Base-by-base conservation (phyloP, 1,140 invertebrate genomes). In the Venturia canescens region DNA sequence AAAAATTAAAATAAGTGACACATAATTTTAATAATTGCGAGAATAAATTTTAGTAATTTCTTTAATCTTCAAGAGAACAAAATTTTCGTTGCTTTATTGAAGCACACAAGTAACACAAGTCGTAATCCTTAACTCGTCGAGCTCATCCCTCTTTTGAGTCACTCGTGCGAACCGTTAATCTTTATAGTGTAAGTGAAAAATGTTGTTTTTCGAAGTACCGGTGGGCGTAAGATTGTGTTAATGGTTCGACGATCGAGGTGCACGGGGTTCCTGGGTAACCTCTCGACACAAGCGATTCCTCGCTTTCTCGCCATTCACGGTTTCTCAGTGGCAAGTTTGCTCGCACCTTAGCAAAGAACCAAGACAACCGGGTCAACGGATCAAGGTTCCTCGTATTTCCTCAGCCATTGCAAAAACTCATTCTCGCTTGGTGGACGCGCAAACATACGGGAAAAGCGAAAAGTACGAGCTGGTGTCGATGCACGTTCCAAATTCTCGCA, bases 251-350 rank as follows among this genome's bases (percentile, higher is more conserved):
- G 4, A 15, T 6, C 34, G 34, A 34, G 34, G 3, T n/a, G n/a
- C 34, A 34, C 9, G 9, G 34, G 34, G 34, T 34, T 34, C 38
- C 13, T 44, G 7, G 13, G 13, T 6, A 11, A 44, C 3, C 38
- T 82, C 81, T 79, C 60, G 77, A 60, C 69, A 60, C 63, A 48
- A 75, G 23, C 29, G n/a, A 31, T 74, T 72, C 31, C 67, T 31
- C 67, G n/a, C 81, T 79, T 79, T 82, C 81, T 67, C 70, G 81
- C 67, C 78, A 82, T 82, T 79, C 81, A 82, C 77, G 63, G 48
- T 21, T 69, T 18, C 66, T 69, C 66, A 18, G 27, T 31, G 66
- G 16, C 15, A 69, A 31, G 13, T 27, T 31, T 15, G 29, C 66
- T 69, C n/a, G 26, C 27, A 63, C 60, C 60, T 63, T 27, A 31